A percentile compares a stretch with the other conserved stretches of the same genome.
Evolutionary conservation across 2,797 vertebrate species (phyloP).

Genomic region (Helarctos malayanus): DNA sequence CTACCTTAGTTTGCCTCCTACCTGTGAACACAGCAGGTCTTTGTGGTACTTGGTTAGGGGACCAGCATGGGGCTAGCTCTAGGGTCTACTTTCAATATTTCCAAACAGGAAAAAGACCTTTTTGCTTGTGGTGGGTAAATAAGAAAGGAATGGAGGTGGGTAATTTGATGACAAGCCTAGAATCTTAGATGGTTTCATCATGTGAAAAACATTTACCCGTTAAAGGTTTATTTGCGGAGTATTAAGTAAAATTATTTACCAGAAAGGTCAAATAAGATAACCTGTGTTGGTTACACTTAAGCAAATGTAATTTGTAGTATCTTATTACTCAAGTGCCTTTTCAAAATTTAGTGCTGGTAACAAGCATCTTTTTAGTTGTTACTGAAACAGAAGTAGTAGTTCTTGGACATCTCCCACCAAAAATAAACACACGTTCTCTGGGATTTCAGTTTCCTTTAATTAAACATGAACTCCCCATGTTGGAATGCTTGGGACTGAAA

Average conservation of each 20-base stretch:
- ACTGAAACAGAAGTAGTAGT: not conserved
- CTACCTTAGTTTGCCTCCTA: not conserved
- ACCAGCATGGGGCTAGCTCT: not conserved
- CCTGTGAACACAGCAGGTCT: not conserved
- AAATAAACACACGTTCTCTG: conserved; percentile 40
- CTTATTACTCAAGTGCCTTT: not conserved
- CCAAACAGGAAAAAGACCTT: not conserved
- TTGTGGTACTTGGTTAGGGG: not conserved
- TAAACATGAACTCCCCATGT: not conserved
- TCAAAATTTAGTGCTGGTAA: not conserved
- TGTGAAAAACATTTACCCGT: not conserved
- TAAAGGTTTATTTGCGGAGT: not conserved
- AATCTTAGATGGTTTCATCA: not conserved
- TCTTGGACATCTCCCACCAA: conserved; percentile 27
- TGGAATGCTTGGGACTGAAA: not conserved
- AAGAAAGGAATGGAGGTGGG: not conserved
- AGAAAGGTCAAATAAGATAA: not conserved
- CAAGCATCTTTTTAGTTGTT: conserved; percentile 38
- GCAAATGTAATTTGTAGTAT: not conserved
- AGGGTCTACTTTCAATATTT: not conserved
- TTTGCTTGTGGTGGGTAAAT: not conserved
- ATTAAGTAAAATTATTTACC: not conserved
- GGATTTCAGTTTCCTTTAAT: conserved; percentile 33
- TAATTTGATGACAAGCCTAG: not conserved
- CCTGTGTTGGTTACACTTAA: not conserved